A percentile compares a stretch with the other conserved stretches of the same genome.
These are phyloP conservation scores for Tiphia femorata DNA, from an alignment of 2,888 invertebrate genomes.

Conservation along the genomic window DNA sequence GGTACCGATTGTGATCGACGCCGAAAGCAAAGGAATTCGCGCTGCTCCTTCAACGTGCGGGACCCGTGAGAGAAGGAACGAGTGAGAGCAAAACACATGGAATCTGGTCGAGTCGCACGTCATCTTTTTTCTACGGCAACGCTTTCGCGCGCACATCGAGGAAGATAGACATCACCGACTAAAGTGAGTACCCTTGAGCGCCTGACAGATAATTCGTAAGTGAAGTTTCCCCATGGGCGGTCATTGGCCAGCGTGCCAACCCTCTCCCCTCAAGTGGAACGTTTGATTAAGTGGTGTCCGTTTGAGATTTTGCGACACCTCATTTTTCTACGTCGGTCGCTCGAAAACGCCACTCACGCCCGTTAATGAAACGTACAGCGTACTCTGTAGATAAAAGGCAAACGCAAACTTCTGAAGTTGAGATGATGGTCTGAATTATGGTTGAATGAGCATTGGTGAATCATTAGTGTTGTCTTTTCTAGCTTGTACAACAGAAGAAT, in stretches of 20 bases:
- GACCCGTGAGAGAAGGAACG: neutral
- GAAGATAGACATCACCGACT: constrained; percentile 32
- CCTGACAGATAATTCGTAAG: constrained; percentile 23
- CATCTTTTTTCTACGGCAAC: no score
- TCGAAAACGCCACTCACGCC: constrained; percentile 14
- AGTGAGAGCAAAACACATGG: constrained; percentile 16
- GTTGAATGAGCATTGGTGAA: no score
- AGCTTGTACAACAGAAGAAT: no score
- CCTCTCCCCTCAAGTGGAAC: constrained; percentile 19
- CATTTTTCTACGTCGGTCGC: constrained; percentile 21
- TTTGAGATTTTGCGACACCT: constrained; percentile 23
- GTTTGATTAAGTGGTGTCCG: constrained; percentile 29
- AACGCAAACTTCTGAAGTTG: no score
- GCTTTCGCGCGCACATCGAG: constrained; percentile 14
- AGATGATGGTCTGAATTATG: no score
- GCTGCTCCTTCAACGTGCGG: no score
- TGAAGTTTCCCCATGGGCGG: constrained; percentile 26
- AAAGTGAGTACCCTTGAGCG: constrained; percentile 27
- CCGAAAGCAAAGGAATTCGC: neutral
- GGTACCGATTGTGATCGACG: neutral
- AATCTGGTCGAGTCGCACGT: constrained; percentile 14
- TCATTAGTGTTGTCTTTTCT: no score
- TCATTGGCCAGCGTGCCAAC: constrained; percentile 24
- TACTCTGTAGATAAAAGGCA: no score
- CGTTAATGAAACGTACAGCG: constrained; percentile 22